Conservation (phyloP, 2,113 vertebrate species). For the Zosterops japonicus region DNA sequence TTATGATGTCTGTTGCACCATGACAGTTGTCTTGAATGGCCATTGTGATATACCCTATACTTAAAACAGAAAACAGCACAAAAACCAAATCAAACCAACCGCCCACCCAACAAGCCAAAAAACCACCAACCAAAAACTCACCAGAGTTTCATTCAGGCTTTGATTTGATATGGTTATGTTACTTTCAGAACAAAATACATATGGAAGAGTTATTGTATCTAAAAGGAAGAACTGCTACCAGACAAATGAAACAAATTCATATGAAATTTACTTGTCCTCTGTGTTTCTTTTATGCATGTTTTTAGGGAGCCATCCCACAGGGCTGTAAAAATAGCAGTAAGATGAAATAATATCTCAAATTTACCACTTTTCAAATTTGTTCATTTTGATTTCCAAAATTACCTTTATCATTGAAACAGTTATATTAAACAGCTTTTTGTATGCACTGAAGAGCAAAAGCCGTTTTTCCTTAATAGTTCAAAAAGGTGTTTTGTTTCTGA, state of each 20-base stretch:
- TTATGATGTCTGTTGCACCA: background rate
- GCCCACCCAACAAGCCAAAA: background rate
- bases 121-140: background rate
- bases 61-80: background rate
- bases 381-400: background rate
- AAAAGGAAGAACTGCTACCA: background rate
- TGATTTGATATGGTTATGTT: background rate
- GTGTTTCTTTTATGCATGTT: background rate
- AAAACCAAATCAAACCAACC: background rate
- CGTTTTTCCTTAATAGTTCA: conserved; percentile 50
- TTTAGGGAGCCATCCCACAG: background rate
- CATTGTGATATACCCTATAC: background rate
- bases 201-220: background rate
- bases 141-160: background rate
- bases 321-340: background rate
- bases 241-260: background rate
- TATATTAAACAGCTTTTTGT: conserved; percentile 37
- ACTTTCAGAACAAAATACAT: background rate
- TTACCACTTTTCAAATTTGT: background rate
- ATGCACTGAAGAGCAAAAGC: conserved; percentile 19
- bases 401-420: conserved; percentile 39
- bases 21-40: background rate
- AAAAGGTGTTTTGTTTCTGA: conserved; percentile 62
- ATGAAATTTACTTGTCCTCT: background rate
- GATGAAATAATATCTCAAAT: background rate